These are phyloP conservation scores for Dendronephthya gigantea DNA, from an alignment of 64 coral and sea anemone genomes.

Conservation along the genomic window DNA sequence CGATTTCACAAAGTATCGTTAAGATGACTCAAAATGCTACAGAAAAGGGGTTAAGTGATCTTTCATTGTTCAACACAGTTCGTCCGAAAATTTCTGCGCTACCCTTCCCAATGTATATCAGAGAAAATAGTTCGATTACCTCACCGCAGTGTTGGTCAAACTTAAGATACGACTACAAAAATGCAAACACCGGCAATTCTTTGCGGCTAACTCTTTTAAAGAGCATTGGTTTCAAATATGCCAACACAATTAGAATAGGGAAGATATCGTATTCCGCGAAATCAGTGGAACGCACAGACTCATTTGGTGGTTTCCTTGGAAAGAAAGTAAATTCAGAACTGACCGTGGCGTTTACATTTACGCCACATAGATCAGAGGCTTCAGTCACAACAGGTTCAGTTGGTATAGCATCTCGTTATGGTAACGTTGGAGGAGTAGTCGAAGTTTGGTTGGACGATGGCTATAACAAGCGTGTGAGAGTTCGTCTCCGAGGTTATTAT, in stretches of 20 bases:
- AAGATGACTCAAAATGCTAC: neutral
- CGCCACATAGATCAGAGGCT: neutral
- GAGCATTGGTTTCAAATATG: neutral
- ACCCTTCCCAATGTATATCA: neutral
- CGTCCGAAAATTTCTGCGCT: neutral
- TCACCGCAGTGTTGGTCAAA: neutral
- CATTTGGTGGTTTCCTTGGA: neutral
- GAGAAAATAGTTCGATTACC: neutral
- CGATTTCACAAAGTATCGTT: neutral
- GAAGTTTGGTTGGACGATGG: neutral
- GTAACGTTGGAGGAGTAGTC: neutral
- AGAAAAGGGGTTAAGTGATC: neutral
- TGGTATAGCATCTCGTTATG: neutral
- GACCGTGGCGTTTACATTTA: neutral
- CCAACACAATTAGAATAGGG: neutral
- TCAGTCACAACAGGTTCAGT: neutral
- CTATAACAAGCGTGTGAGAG: neutral
- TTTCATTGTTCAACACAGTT: neutral
- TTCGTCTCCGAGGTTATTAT: neutral
- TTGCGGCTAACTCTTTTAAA: neutral
- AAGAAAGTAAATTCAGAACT: neutral
- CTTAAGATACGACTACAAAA: neutral
- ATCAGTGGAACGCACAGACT: neutral
- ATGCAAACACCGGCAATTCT: neutral
- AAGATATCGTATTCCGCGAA: neutral